These are phyloP conservation scores for Pimephales promelas DNA, from an alignment of 2,113 vertebrate species.

Conservation along the genomic window DNA sequence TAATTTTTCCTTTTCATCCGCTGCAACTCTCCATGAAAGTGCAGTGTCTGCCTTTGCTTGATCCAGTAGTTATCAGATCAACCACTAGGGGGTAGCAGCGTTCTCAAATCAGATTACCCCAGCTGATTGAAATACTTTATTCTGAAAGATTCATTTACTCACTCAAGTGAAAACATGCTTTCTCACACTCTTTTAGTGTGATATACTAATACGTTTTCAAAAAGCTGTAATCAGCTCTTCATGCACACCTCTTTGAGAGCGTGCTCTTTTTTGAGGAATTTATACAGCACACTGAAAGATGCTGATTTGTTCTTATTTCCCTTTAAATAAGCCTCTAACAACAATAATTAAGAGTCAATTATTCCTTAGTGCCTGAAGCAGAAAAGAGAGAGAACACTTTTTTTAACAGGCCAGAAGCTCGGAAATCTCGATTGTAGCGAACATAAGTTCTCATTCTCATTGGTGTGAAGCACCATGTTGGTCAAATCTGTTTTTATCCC, in stretches of 20 bases:
- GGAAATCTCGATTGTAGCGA: background rate
- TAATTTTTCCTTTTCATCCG: background rate
- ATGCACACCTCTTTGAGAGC: background rate
- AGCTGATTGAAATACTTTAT: constrained; percentile 21
- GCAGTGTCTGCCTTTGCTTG: background rate
- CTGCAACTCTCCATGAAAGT: background rate
- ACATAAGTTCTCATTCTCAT: constrained; percentile 1
- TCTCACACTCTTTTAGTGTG: constrained; percentile 11
- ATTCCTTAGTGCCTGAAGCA: constrained; percentile 26
- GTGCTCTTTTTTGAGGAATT: constrained; percentile 4
- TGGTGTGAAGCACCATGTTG: constrained; percentile 14
- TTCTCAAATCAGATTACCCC: constrained; percentile 15
- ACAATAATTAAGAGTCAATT: constrained; percentile 46
- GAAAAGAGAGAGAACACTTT: background rate
- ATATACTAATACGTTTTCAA: constrained; percentile 12
- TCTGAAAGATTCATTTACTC: constrained; percentile 33
- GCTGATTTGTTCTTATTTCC: constrained; percentile 39
- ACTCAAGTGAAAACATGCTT: constrained; percentile 13
- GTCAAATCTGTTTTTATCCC: constrained; percentile 51
- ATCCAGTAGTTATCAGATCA: background rate
- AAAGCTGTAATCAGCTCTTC: constrained; percentile 24
- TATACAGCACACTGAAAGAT: constrained; percentile 17
- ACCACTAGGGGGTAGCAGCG: constrained; percentile 50
- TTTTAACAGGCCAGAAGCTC: constrained; percentile 14
- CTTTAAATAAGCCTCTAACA: constrained; percentile 44